phyloP scores from a whole-genome alignment of 2,797 vertebrate genomes.

The Cephalopachus bancanus region DNA sequence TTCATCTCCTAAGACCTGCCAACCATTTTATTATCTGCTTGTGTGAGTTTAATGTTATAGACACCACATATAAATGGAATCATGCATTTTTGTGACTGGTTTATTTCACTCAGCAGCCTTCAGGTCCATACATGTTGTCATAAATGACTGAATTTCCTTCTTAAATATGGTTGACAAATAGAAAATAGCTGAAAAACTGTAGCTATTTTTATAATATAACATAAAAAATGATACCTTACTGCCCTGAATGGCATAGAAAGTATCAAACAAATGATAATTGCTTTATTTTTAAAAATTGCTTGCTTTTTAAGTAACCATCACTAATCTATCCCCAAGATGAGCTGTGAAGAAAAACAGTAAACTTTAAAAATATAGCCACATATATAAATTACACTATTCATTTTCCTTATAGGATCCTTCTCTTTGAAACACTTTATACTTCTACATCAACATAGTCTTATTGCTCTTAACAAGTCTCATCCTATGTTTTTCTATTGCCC shows the following conservation, averaged over 20 bases:
- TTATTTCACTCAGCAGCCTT: background rate
- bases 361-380: background rate
- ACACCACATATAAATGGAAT: background rate
- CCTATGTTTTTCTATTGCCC: background rate
- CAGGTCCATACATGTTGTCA: background rate
- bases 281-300: background rate
- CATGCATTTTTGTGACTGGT: background rate
- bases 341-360: background rate
- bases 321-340: background rate
- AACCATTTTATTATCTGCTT: background rate
- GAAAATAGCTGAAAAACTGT: background rate
- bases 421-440: background rate
- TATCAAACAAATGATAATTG: background rate
- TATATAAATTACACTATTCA: background rate
- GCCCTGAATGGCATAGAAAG: background rate
- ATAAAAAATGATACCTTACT: background rate
- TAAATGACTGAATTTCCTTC: background rate
- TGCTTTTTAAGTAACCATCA: slow-evolving; percentile 24
- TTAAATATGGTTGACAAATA: background rate
- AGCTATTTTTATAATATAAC: background rate
- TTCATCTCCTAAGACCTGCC: background rate
- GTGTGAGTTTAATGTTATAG: background rate
- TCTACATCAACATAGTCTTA: background rate
- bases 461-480: background rate
- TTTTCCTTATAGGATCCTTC: background rate